Evolutionary conservation across 1,140 invertebrate species (phyloP).

Genomic region (Brachionus sp.): DNA sequence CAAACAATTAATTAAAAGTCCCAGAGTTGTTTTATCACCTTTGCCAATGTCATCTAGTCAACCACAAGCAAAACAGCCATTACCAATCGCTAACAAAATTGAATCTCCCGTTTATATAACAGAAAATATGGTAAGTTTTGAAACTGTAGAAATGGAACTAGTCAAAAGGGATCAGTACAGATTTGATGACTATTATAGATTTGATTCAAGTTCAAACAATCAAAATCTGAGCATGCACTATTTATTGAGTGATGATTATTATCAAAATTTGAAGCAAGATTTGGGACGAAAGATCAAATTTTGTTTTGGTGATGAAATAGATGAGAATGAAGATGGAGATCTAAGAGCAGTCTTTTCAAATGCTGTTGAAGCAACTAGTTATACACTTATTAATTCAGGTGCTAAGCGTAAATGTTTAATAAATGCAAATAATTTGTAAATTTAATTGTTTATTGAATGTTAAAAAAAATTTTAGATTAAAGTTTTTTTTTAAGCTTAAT

Average conservation of each 20-base stretch:
- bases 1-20: neutral
- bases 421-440: conserved; percentile 24
- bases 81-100: neutral
- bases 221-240: conserved; percentile 9
- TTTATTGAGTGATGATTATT: conserved; percentile 20
- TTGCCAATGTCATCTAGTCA: neutral
- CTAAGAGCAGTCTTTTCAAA: neutral
- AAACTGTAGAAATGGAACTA: conserved; percentile 17
- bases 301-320: neutral
- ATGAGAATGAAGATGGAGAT: neutral
- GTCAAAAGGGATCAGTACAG: conserved; percentile 22
- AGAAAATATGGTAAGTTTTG: neutral
- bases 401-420: neutral
- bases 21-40: neutral
- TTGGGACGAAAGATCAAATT: neutral
- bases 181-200: conserved; percentile 29
- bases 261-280: conserved; percentile 30
- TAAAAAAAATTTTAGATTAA: neutral
- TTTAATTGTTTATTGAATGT: neutral
- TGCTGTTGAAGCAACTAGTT: neutral
- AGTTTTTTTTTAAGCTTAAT: neutral
- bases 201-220: neutral
- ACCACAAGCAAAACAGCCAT: neutral
- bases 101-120: neutral
- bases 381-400: neutral